Evolutionary conservation across 2,888 invertebrate species (phyloP), one percentile per base, ranked within the genome.

Genomic region (Lacanobia oleracea): DNA sequence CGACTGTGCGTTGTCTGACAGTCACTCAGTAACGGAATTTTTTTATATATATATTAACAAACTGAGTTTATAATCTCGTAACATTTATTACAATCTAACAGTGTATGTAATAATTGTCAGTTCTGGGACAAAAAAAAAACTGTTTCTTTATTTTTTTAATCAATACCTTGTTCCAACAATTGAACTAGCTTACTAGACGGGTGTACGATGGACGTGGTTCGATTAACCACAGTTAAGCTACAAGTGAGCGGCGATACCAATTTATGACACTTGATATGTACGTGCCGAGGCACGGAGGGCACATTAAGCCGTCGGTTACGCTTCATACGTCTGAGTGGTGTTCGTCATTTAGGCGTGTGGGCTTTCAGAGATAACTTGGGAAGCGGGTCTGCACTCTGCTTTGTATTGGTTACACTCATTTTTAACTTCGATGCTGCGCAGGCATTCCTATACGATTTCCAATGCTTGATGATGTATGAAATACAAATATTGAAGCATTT

Each of bases 261-360:
- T 82, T 80, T 83, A 80, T 77, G 84, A 81, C 65, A 83, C 81
- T 77, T 82, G 77, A 65, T 69, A 65, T 61, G 61, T 68, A 68
- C 81, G 74, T 80, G 81, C 77, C 62, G 56, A 53, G 66, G 81
- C 84, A 82, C 80, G 84, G 67, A 72, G 56, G 69, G 67, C 53
- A 75, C 83, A 73, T 84, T 75, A 84, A 75, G 59, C 69, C 69
- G 83, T 54, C 69, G 67, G 76, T 70, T 70, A 72, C 75, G 75
- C 66, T 72, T 81, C 83, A 79, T 75, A 71, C 60, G 71, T 43
- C 53, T 79, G 79, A 82, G 81, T 75, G 75, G 79, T 72, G 79
- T 67, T 63, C 75, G 75, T 79, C 81, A 75, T 81, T 83, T 68
- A 53, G 64, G 65, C 64, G 65, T 12, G 61, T 64, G 72, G 27